A percentile compares a stretch with the other conserved stretches of the same genome.
Conservation (phyloP, 2,797 vertebrate genomes). For the Carapus acus region DNA sequence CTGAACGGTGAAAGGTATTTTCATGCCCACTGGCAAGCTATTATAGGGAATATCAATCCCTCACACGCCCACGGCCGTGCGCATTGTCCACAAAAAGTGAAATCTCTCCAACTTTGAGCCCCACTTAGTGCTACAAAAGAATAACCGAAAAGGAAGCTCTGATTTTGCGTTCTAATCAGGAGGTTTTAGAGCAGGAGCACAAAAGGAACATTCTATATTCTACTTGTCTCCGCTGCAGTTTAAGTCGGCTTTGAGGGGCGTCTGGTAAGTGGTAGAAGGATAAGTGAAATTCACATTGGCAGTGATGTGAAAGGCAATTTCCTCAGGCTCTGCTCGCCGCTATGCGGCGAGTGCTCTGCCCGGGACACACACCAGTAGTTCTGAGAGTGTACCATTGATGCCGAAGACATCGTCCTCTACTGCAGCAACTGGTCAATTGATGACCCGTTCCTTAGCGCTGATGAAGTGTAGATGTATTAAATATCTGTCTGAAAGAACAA, state of each 20-base stretch:
- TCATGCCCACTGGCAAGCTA: constrained; percentile 12
- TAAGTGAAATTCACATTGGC: constrained; percentile 62
- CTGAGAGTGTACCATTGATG: constrained; percentile 38
- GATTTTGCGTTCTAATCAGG: constrained; percentile 20
- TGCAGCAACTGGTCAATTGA: constrained; percentile 6
- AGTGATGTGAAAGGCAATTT: constrained; percentile 63
- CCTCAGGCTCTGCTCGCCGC: constrained; percentile 43
- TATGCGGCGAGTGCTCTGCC: constrained; percentile 39
- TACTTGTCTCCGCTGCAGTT: constrained; percentile 34
- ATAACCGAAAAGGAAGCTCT: constrained; percentile 8
- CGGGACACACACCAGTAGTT: constrained; percentile 48
- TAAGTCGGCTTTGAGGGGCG: constrained; percentile 36
- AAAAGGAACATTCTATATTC: constrained; percentile 34
- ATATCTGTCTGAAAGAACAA: constrained; percentile 1
- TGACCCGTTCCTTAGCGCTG: constrained; percentile 6
- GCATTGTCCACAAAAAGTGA: constrained; percentile 12
- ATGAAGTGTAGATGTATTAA: constrained; percentile 19
- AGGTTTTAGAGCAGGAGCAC: constrained; percentile 35
- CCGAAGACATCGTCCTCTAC: constrained; percentile 17
- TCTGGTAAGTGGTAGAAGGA: constrained; percentile 48
- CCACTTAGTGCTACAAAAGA: constrained; percentile 23
- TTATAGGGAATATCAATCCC: constrained; percentile 22
- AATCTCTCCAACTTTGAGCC: constrained; percentile 20
- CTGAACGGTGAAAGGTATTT: constrained; percentile 34
- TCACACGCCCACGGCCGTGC: constrained; percentile 7